Percentiles rank a stretch among this genome's conserved stretches.
Evolutionary conservation across 2,113 vertebrate genomes (phyloP).

Genomic region (Arvicanthis niloticus): DNA sequence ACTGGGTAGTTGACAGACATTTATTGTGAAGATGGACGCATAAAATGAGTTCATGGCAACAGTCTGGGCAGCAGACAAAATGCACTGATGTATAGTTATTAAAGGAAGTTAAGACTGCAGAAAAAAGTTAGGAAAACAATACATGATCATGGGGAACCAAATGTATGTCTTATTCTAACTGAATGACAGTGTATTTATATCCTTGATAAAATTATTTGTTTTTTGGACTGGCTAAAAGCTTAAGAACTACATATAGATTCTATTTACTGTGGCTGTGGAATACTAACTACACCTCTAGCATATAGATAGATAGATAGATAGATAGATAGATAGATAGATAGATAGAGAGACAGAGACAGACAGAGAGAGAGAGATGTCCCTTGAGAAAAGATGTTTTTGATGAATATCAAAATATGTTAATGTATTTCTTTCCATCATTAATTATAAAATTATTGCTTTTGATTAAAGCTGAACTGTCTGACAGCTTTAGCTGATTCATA

Average conservation of each 20-base stretch:
- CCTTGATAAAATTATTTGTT: background rate
- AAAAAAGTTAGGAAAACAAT: conserved; percentile 24
- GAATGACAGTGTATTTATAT: background rate
- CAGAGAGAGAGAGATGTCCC: too few species aligned
- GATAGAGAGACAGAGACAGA: too few species aligned
- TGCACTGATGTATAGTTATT: background rate
- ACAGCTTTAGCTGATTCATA: conserved; percentile 31
- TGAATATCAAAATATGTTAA: background rate
- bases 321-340: too few species aligned
- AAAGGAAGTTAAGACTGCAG: background rate
- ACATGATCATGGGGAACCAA: background rate
- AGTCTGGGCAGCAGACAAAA: background rate
- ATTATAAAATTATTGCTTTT: background rate
- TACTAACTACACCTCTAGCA: background rate
- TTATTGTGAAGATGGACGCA: background rate
- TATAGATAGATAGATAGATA: background rate
- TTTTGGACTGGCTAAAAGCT: conserved; percentile 11
- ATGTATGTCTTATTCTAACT: background rate
- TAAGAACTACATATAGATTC: background rate
- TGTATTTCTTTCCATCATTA: background rate
- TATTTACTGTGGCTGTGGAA: background rate
- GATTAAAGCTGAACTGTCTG: background rate
- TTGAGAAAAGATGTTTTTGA: background rate
- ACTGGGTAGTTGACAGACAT: background rate
- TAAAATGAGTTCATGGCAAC: background rate